Evolutionary conservation across 2,888 invertebrate genomes (phyloP).

Genomic region (Mythimna loreyi): DNA sequence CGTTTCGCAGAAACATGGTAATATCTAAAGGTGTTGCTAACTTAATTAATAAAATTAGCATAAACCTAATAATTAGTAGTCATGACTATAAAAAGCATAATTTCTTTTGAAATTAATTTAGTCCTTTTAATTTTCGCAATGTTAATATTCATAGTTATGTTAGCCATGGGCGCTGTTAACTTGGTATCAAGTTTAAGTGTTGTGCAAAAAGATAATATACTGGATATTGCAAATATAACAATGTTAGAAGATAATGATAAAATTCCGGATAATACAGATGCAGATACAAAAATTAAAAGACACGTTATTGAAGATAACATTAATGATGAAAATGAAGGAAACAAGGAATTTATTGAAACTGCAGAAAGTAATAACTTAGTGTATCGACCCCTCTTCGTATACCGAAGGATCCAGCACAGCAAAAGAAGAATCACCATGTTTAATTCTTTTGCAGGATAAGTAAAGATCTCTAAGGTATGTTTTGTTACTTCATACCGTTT

Average conservation of each 20-base stretch:
- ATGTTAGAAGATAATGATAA: conserved; percentile 29
- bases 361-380: conserved; percentile 79
- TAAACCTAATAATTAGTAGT: conserved; percentile 27
- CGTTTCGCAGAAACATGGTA: conserved; percentile 38
- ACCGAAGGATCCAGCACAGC: conserved; percentile 83
- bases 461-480: conserved; percentile 9
- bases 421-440: conserved; percentile 85
- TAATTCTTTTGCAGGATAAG: conserved; percentile 85
- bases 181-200: conserved; percentile 29
- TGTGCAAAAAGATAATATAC: conserved; percentile 12
- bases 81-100: conserved; percentile 42
- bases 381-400: conserved; percentile 83
- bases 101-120: conserved; percentile 8
- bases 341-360: conserved; percentile 70
- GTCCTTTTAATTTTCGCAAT: conserved; percentile 33
- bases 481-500: not conserved
- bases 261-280: conserved; percentile 14
- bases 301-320: conserved; percentile 12
- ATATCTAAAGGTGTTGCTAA: conserved; percentile 37
- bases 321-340: conserved; percentile 6
- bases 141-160: conserved; percentile 35
- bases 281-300: conserved; percentile 26
- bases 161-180: conserved; percentile 19
- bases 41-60: conserved; percentile 52
- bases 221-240: conserved; percentile 10